Base-by-base conservation (phyloP, 2,888 invertebrate genomes). In the Cyclophora albipunctata region DNA sequence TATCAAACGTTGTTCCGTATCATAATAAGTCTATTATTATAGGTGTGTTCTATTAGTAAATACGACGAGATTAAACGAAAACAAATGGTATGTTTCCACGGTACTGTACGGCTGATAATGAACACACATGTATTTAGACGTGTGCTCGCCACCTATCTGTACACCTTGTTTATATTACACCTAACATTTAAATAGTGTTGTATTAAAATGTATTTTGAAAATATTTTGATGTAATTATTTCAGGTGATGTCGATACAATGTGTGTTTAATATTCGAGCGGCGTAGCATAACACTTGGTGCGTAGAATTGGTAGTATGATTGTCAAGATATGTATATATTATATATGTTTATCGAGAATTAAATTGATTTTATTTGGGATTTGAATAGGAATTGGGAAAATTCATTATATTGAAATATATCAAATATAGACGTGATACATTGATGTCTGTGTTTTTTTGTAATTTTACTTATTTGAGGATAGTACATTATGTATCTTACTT, bases 31-130 rank as follows among this genome's bases (percentile, higher is more conserved):
- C 73, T 75, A 78, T 76, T 62, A 71, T 64, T 65, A 68, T 76
- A 78, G 69, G 54, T 69, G 64, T 70, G 63, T 61, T 66, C 58
- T 78, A 73, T 84, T 84, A 75, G 79, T 84, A 83, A 82, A 84
- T 77, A 69, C 64, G 70, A 59, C 4, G 57, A 66, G 71, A 67
- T 69, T 67, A 59, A 73, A 76, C 60, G 69, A 75, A 72, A 81
- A 79, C 81, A 80, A 65, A 53, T 53, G 53, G 64, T 41, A 50
- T 52, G 69, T 65, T 77, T 68, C 68, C 77, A 78, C 73, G 75
- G 64, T 68, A 47, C 59, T 58, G 64, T 67, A 63, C 64, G 67
- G 67, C 63, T 65, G 60, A 63, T 45, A 59, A 52, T 51, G 50
- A 52, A 58, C 58, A 60, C 67, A 68, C 60, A 62, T 68, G 66